Evolutionary conservation across 2,888 invertebrate species (phyloP).

Genomic region (Acronicta leporina): DNA sequence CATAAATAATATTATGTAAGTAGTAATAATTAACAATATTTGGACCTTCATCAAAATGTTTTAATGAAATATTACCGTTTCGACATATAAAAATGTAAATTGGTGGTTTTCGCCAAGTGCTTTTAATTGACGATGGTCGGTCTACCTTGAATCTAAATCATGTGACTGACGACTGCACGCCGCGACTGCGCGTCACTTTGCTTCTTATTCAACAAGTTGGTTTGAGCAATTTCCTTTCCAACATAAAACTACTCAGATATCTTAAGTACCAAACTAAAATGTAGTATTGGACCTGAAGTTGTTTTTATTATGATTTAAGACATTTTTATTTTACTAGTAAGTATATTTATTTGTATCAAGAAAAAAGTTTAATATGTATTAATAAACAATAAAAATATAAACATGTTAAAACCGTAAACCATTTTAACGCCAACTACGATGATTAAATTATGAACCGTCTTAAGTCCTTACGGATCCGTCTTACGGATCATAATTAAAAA

Average conservation of each 20-base stretch:
- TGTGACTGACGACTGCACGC: conserved; percentile 59
- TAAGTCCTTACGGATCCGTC: too few relatives aligned
- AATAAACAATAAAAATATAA: too few relatives aligned
- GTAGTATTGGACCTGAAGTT: too few relatives aligned
- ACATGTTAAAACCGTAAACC: too few relatives aligned
- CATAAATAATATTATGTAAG: too few relatives aligned
- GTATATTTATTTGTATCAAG: too few relatives aligned
- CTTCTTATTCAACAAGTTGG: conserved; percentile 38
- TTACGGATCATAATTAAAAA: too few relatives aligned
- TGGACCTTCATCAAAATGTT: background rate
- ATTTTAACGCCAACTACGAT: too few relatives aligned
- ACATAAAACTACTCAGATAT: conserved; percentile 9
- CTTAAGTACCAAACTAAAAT: conserved; percentile 7
- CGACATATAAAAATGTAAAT: conserved; percentile 23
- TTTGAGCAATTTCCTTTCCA: conserved; percentile 28
- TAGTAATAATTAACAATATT: background rate
- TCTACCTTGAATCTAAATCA: conserved; percentile 73
- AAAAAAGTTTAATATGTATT: too few relatives aligned
- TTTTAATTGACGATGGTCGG: conserved; percentile 47
- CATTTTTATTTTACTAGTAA: too few relatives aligned
- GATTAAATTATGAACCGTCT: too few relatives aligned
- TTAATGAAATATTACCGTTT: conserved; percentile 11
- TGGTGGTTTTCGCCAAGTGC: conserved; percentile 33
- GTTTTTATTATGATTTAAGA: too few relatives aligned
- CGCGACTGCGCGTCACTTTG: conserved; percentile 24